Evolutionary conservation across 2,113 vertebrate species (phyloP), one percentile per base, ranked within the genome.

Genomic region (Parus major): DNA sequence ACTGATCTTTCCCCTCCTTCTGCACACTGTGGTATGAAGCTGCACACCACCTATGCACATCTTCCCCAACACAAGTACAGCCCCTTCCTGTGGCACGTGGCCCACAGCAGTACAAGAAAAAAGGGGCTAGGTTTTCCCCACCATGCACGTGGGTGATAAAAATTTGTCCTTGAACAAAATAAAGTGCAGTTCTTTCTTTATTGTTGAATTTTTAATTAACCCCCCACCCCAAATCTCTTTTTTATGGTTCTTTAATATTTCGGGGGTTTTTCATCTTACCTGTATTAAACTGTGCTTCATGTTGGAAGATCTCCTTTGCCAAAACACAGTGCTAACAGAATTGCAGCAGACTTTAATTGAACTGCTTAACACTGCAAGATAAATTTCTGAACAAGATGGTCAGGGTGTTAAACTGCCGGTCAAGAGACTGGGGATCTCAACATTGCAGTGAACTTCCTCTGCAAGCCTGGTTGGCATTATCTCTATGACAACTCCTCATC

Each of bases 151-250:
- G 24, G 4, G 7, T 39, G 63, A 84, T 15, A 63, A 76, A 88
- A 86, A 24, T 22, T 65, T 42, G 19, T 39, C 53, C 61, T 61
- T 42, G 20, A 68, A 65, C 3, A n/a, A 66, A 60, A 78, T 73
- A 39, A 75, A 52, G 6, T 5, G 5, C 8, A 78, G 22, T 15
- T 79, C 33, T 55, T 44, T 29, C 15, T 63, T 89, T 64, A 60
- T 49, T 64, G 21, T 7, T 15, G 65, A 55, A 5, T 8, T 73
- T 82, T n/a, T 49, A 1, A 14, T 27, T 25, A 24, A 28, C 15
- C 7, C 3, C 31, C 29, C n/a, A n/a, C n/a, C 7, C 3, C 1
- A 0, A 3, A 8, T 2, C 6, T 0, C 0, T 11, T 52, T 69
- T 71, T 33, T 6, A 69, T 28, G 31, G 11, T 35, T 78, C 19